Conservation (phyloP, 1,140 invertebrate species). For the Temnothorax curvispinosus region DNA sequence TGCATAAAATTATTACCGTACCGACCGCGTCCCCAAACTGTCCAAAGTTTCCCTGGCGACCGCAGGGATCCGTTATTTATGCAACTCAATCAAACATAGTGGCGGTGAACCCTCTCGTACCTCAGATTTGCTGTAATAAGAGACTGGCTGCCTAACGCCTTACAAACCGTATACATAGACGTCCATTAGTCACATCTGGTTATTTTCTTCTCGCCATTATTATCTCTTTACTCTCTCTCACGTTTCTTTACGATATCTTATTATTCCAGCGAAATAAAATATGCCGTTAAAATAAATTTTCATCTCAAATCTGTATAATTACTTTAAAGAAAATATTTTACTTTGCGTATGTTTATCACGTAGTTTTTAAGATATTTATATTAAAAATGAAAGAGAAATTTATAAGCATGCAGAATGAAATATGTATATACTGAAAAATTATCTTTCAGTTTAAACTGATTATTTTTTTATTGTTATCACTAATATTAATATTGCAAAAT, state of each 20-base stretch:
- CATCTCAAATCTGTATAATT: not conserved
- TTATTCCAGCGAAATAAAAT: not conserved
- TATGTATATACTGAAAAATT: not conserved
- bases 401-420: not conserved
- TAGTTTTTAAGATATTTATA: not conserved
- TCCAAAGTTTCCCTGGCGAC: slow-evolving; percentile 27
- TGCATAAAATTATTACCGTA: slow-evolving; percentile 65
- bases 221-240: not conserved
- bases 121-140: slow-evolving; percentile 40
- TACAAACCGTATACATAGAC: not conserved
- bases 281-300: not conserved
- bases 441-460: not conserved
- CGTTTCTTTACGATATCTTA: not conserved
- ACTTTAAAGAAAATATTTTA: not conserved
- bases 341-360: not conserved
- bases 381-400: not conserved
- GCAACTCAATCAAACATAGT: slow-evolving; percentile 66
- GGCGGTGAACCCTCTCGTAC: slow-evolving; percentile 10
- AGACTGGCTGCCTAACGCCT: not conserved
- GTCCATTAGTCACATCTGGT: not conserved
- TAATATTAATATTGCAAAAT: not conserved
- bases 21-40: slow-evolving; percentile 19
- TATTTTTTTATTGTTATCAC: not conserved
- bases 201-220: not conserved
- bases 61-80: slow-evolving; percentile 67